Evolutionary conservation across 2,888 invertebrate species (phyloP), one percentile per base, ranked within the genome.

Genomic region (Himalopsyche kuldschensis): DNA sequence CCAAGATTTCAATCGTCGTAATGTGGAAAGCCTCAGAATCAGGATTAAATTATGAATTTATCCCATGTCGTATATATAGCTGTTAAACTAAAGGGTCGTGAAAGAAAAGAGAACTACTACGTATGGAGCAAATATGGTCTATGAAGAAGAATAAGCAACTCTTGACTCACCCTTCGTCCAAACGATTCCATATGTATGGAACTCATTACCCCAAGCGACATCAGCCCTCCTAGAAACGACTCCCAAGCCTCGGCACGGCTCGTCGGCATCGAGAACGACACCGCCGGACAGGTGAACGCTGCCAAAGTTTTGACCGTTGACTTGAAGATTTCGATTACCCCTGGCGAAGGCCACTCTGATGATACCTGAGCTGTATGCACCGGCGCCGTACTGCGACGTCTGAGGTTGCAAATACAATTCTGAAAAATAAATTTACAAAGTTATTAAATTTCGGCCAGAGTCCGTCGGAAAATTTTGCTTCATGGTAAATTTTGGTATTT

Each of bases 291-390:
- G 87, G 27, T 91, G 86, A 17, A 89, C 89, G 31, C 87, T 88
- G 11, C 86, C 84, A 20, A 20, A 20, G 55, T 55, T 55, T 24
- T 55, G 20, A 2, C 89, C 90, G 3, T 86, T 87, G 0, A 88
- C 88, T 1, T 91, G 87, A 6, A 87, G 85, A 79, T 91, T 90
- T 4, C 78, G 87, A 88, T 95, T 96, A 30, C 96, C 96, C 6
- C 93, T 90, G 0, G 94, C 91, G 86, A 94, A 93, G 2, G 95
- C 95, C 76, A 97, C 92, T 85, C 95, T 93, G 75, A 97, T 92
- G 87, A 95, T 93, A 0, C 96, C 96, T 0, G 95, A 95, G 27
- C 93, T 90, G 86, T 91, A 93, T 86, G 90, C 90, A 87, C 89
- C 88, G 76, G 88, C 86, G 15, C 94, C 96, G 87, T 95, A 96